phyloP scores from a whole-genome alignment of 2,113 vertebrate genomes.

The Pterophyllum scalare region DNA sequence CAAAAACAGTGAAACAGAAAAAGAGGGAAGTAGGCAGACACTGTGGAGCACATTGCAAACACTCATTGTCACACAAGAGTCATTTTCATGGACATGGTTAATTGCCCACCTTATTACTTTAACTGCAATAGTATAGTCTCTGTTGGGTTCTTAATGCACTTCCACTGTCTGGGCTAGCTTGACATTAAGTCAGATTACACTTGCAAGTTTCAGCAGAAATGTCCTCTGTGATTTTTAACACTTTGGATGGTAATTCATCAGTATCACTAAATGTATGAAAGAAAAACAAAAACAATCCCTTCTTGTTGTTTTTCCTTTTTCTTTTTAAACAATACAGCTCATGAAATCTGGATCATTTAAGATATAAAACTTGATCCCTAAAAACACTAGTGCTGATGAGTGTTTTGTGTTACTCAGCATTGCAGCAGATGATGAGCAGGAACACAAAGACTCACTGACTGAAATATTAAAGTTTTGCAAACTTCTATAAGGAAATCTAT shows the following conservation, averaged over 20 bases:
- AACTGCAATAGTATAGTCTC: constrained; percentile 43
- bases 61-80: constrained; percentile 41
- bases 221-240: background rate
- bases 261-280: background rate
- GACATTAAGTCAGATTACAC: constrained; percentile 58
- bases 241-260: background rate
- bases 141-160: constrained; percentile 54
- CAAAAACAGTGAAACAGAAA: background rate
- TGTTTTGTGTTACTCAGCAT: background rate
- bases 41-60: constrained; percentile 19
- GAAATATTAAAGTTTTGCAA: background rate
- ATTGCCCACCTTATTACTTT: constrained; percentile 66
- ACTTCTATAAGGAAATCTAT: background rate
- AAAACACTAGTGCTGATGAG: background rate
- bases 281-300: too few relatives aligned
- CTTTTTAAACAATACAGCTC: background rate
- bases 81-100: constrained; percentile 39
- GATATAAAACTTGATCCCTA: background rate
- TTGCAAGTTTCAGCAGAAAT: constrained; percentile 62
- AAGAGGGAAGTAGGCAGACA: background rate
- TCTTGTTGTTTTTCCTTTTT: background rate
- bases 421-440: background rate
- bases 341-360: background rate
- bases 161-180: constrained; percentile 34
- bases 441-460: background rate